These are phyloP conservation scores for Lochmaea crataegi DNA, from an alignment of 2,888 invertebrate genomes.

Conservation along the genomic window DNA sequence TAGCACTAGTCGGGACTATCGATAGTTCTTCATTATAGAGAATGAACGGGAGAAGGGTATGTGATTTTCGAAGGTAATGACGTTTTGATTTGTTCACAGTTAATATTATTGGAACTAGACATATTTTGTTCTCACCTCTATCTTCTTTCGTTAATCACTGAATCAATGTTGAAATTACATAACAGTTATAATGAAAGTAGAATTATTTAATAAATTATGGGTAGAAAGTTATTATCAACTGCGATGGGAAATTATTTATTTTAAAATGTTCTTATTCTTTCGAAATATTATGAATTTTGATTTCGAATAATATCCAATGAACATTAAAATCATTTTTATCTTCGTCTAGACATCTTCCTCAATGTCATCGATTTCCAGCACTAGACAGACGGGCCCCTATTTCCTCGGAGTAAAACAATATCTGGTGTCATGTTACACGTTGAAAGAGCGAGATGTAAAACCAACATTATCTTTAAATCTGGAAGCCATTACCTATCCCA, in stretches of 20 bases:
- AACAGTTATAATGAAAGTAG: conserved; percentile 26
- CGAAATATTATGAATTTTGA: not conserved
- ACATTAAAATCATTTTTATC: not conserved
- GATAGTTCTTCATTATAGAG: no score
- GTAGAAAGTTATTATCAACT: conserved; percentile 24
- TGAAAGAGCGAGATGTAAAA: conserved; percentile 7
- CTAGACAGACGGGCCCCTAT: not conserved
- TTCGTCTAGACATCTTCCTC: conserved; percentile 16
- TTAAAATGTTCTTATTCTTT: not conserved
- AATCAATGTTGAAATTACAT: conserved; percentile 29
- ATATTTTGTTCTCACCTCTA: not conserved
- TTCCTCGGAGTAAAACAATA: conserved; percentile 19
- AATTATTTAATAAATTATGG: conserved; percentile 21
- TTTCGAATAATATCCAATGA: not conserved
- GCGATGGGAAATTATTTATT: not conserved
- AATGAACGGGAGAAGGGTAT: no score
- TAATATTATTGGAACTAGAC: no score
- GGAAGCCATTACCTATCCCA: not conserved
- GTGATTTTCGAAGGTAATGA: no score
- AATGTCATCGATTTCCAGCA: not conserved
- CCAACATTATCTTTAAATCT: not conserved
- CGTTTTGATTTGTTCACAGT: no score
- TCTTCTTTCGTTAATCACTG: conserved; percentile 4
- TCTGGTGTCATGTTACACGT: conserved; percentile 16
- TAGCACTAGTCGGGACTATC: no score